These are phyloP conservation scores for Notarius lentiginosus DNA, from an alignment of 2,113 vertebrate species.

Conservation along the genomic window DNA sequence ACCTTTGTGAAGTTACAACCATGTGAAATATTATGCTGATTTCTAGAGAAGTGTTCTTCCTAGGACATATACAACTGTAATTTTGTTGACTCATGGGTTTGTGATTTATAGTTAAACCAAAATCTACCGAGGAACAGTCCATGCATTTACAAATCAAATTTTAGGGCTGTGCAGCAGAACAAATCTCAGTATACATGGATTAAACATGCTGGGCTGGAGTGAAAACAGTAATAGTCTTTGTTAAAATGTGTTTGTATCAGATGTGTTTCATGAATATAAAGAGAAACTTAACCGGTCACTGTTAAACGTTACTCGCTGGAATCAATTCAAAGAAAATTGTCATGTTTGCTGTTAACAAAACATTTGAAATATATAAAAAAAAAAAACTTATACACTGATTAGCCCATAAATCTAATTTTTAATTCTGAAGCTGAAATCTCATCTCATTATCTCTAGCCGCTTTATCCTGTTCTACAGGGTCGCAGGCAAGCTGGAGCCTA, in stretches of 20 bases:
- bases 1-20: background rate
- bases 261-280: background rate
- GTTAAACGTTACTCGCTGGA: background rate
- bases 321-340: background rate
- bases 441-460: no score
- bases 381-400: background rate
- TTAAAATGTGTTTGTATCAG: background rate
- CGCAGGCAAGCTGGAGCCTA: no score
- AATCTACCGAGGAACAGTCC: background rate
- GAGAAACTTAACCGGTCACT: background rate
- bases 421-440: background rate
- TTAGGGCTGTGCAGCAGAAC: no score
- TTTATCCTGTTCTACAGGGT: no score
- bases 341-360: background rate
- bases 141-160: no score
- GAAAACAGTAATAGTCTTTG: background rate
- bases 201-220: background rate
- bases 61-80: no score
- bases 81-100: no score
- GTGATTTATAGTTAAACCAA: no score
- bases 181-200: no score
- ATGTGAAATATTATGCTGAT: no score
- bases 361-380: no score
- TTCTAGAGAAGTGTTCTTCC: background rate
- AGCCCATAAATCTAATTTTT: background rate